Conservation (phyloP, 2,113 vertebrate genomes). For the Mus spicilegus region DNA sequence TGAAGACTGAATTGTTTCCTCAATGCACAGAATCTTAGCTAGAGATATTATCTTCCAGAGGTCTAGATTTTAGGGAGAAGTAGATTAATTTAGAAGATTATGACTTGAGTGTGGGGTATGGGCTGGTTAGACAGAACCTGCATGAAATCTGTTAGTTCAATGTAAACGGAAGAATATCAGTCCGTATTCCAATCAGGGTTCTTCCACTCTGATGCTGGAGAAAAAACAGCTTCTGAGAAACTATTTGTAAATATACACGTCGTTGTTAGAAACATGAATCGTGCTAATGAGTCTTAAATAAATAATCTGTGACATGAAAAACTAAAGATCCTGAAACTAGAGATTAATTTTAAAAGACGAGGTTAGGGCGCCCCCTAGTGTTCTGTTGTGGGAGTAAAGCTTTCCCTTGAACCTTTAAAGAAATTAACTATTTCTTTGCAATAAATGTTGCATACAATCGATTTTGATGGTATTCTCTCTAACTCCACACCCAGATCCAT, state of each 20-base stretch:
- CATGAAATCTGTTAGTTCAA: not conserved
- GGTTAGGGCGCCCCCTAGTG: conserved; percentile 68
- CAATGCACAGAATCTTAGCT: conserved; percentile 26
- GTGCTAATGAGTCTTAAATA: conserved; percentile 3
- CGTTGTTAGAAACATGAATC: not conserved
- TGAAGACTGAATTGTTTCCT: not conserved
- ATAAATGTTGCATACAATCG: not conserved
- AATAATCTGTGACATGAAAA: not conserved
- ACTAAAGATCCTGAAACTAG: not conserved
- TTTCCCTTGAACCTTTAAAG: not conserved
- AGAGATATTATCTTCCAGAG: not conserved
- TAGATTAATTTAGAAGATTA: not conserved
- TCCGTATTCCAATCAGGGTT: not conserved
- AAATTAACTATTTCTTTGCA: not conserved
- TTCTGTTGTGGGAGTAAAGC: not conserved
- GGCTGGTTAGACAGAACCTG: fast-evolving
- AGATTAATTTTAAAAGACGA: conserved; percentile 15
- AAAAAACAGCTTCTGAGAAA: not conserved
- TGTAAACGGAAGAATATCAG: not conserved
- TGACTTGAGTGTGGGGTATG: not conserved
- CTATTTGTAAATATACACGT: not conserved
- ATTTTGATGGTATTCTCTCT: not conserved
- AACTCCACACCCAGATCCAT: not conserved
- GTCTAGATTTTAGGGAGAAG: not conserved
- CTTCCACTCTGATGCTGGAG: not conserved